Conservation (phyloP, 2,797 vertebrate species). For the Sebastes hopkinsi region DNA sequence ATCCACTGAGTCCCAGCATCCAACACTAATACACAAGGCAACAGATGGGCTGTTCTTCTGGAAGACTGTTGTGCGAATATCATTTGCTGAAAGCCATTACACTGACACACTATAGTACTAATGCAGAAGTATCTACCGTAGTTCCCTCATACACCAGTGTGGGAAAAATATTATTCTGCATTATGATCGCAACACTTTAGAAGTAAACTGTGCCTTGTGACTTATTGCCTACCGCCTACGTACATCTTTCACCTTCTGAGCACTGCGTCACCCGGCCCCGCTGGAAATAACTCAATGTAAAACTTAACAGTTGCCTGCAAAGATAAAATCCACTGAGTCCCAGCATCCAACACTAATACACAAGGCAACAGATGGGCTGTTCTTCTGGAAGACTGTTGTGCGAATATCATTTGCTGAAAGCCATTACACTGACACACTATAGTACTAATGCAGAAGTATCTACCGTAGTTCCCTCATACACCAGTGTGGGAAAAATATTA, state of each 20-base stretch:
- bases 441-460: neutral
- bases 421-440: neutral
- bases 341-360: neutral
- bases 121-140: neutral
- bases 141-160: neutral
- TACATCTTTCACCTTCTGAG: constrained; percentile 6
- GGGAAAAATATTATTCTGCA: neutral
- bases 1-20: neutral
- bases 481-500: too few relatives aligned
- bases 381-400: neutral
- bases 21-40: neutral
- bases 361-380: neutral
- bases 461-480: neutral
- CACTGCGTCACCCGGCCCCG: neutral
- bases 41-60: neutral
- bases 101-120: neutral
- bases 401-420: neutral
- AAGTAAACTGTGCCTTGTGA: neutral
- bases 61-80: neutral
- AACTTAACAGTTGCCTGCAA: neutral
- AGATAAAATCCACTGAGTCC: neutral
- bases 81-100: neutral
- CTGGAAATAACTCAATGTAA: neutral
- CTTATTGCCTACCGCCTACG: constrained; percentile 26
- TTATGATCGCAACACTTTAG: neutral